Evolutionary conservation across 1,140 invertebrate species (phyloP).

Genomic region (Ctenoplectra terminalis): DNA sequence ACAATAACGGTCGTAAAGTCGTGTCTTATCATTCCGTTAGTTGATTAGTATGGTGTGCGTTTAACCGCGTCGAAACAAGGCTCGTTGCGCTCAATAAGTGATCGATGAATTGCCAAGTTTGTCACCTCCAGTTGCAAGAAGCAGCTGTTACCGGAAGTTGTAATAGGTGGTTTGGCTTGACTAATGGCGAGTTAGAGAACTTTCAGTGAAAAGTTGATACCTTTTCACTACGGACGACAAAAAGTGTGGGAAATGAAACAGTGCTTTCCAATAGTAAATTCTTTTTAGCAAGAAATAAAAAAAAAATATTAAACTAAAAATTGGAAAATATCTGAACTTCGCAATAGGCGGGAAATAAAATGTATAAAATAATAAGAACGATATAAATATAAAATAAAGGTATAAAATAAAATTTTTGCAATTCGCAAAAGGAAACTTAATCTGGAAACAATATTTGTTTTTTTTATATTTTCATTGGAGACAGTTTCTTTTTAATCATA

Average conservation of each 20-base stretch:
- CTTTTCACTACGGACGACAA: background rate
- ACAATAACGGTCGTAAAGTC: background rate
- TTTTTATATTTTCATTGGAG: no score
- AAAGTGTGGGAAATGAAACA: background rate
- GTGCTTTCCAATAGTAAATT: background rate
- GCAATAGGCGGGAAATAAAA: no score
- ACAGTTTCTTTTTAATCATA: background rate
- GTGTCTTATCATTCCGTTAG: slow-evolving; percentile 27
- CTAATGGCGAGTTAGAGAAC: background rate
- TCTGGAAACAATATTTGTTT: no score
- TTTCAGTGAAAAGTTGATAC: background rate
- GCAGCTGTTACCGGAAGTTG: background rate
- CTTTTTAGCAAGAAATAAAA: background rate
- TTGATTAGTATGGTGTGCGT: background rate
- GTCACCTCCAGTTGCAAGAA: background rate
- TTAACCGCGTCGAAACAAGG: background rate
- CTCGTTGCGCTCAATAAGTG: background rate
- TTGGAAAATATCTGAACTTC: no score
- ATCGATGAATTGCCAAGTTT: background rate
- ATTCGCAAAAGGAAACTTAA: no score
- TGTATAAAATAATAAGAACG: no score
- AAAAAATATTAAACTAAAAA: no score
- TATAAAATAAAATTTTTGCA: no score
- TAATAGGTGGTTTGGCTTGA: background rate
- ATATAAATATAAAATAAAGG: no score